Evolutionary conservation across 2,797 vertebrate species (phyloP), one percentile per base, ranked within the genome.

Genomic region (Peromyscus eremicus): DNA sequence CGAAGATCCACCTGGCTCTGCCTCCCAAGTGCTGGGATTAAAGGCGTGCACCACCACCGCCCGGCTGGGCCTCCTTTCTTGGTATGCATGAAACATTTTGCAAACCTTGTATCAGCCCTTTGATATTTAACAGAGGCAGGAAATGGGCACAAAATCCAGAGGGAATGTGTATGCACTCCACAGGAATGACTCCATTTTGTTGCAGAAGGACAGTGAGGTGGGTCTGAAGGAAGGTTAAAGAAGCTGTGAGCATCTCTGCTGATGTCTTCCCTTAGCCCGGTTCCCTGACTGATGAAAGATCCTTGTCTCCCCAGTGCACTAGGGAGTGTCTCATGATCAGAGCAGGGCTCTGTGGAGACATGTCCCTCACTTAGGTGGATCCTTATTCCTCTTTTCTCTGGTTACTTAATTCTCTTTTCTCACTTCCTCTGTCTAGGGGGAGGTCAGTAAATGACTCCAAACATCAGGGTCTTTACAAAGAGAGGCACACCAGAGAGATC

Each of bases 1-100:
- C n/a, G n/a, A n/a, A n/a, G n/a, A n/a, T n/a, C n/a, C n/a, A n/a
- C n/a, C n/a, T n/a, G n/a, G n/a, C n/a, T n/a, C n/a, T n/a, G n/a
- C n/a, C n/a, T n/a, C n/a, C n/a, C n/a, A n/a, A n/a, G n/a, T n/a
- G n/a, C n/a, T n/a, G n/a, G n/a, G n/a, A n/a, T n/a, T n/a, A n/a
- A n/a, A n/a, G n/a, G n/a, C n/a, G n/a, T n/a, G n/a, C n/a, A n/a
- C n/a, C n/a, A n/a, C n/a, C n/a, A n/a, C n/a, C n/a, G n/a, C n/a
- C n/a, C n/a, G n/a, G n/a, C n/a, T n/a, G n/a, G 34, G 27, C n/a
- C 64, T 82, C 76, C 52, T 82, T 82, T 57, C 76, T 96, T 83
- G 29, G 57, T 37, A 83, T 83, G 73, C 70, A 73, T 57, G 64
- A 96, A 75, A 12, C 77, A 79, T 70, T 85, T 79, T 57, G 57